Base-by-base conservation (phyloP, 2,797 vertebrate genomes). In the Cynopterus sphinx region DNA sequence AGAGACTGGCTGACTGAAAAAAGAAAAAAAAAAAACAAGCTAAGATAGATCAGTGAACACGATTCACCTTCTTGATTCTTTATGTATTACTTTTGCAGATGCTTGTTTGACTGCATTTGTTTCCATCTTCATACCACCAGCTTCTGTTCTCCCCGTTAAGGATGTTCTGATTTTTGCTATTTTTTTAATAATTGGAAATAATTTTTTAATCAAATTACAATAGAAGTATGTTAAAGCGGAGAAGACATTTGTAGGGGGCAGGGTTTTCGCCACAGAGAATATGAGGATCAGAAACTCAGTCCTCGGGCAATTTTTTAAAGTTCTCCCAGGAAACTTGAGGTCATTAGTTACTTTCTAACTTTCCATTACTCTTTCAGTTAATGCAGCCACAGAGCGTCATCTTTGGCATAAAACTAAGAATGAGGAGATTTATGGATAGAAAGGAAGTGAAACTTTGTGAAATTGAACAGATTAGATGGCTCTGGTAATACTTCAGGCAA, bases 331-430 rank as follows among this genome's bases (percentile, higher is more conserved):
- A 98, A 98, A 79, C 84, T 96, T 97, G 74, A 46, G 55, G 65
- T 96, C 87, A 51, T 97, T 97, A 96, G 53, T 84, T 97, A 85
- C 70, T 98, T 90, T 96, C 94, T 96, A 96, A 93, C 43, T 82
- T 96, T 92, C 82, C 90, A 87, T 96, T 88, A 82, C 57, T 98
- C 94, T 96, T 92, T 92, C 68, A 67, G 28, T 43, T 97, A 97
- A 96, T 87, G 43, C 22, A 92, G 91, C 79, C 93, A 55, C 65
- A 68, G 26, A 96, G 33, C 17, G 0, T 73, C 96, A 67, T 92
- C 68, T 46, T 46, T 94, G 95, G 82, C 53, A 92, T 89, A 81
- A 96, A 95, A 86, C 41, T 81, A 67, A 87, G 78, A 83, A 93
- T 33, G 53, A 92, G 65, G 33, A 95, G 68, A 94, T 94, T 96